Percentiles rank a stretch among this genome's conserved stretches.
Evolutionary conservation across 1,140 invertebrate species (phyloP).

Genomic region (Drosophila nebulosa): DNA sequence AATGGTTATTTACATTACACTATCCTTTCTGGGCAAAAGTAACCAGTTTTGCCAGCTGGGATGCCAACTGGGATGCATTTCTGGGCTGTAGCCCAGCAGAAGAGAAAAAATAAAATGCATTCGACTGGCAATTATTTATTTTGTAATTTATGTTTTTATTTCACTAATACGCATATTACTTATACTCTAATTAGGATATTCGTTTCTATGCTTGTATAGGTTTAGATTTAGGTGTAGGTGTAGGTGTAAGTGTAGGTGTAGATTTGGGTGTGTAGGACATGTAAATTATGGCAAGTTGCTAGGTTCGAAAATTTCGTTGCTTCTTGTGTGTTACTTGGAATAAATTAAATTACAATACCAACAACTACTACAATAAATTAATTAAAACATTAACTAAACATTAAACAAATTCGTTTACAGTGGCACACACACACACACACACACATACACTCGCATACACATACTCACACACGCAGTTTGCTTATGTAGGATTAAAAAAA

Average conservation of each 20-base stretch:
- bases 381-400: constrained; percentile 68
- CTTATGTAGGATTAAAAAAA: background rate
- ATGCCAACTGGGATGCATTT: constrained; percentile 4
- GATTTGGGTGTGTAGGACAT: constrained; percentile 37
- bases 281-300: constrained; percentile 72
- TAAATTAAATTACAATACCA: constrained; percentile 76
- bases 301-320: constrained; percentile 50
- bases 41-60: constrained; percentile 32
- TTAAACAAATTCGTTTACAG: constrained; percentile 65
- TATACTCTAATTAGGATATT: constrained; percentile 72
- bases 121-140: background rate
- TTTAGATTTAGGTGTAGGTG: background rate
- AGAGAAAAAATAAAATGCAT: background rate
- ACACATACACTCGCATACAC: constrained; percentile 7
- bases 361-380: constrained; percentile 78
- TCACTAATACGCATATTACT: constrained; percentile 48
- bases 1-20: constrained; percentile 67
- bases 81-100: background rate
- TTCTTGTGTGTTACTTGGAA: constrained; percentile 36
- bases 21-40: background rate
- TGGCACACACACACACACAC: constrained; percentile 37
- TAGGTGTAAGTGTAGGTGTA: constrained; percentile 3
- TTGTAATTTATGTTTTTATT: constrained; percentile 33
- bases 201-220: constrained; percentile 35
- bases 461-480: background rate